A percentile compares a stretch with the other conserved stretches of the same genome.
These are phyloP conservation scores for Nettapus auritus DNA, from an alignment of 2,113 vertebrate species.

Conservation along the genomic window DNA sequence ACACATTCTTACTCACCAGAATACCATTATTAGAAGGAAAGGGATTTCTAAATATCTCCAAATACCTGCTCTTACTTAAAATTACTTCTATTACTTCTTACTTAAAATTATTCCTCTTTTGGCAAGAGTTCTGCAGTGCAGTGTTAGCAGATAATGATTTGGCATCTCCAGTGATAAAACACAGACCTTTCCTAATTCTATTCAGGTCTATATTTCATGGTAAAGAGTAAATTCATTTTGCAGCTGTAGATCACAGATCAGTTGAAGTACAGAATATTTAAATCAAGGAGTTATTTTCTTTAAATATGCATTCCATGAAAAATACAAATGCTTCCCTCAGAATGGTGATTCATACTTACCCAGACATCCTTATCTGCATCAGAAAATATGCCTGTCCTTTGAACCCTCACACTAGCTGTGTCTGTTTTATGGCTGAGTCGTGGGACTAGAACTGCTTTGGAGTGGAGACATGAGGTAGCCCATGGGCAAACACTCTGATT, in stretches of 20 bases:
- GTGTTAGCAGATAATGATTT: neutral
- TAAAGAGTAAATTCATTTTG: conserved; percentile 21
- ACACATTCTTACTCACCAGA: neutral
- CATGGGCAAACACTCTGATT: neutral
- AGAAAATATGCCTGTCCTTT: neutral
- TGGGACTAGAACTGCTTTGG: neutral
- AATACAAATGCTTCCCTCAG: neutral
- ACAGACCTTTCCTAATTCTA: conserved; percentile 5
- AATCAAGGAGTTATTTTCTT: neutral
- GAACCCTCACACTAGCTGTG: neutral
- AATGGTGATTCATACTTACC: neutral
- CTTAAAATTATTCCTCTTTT: neutral
- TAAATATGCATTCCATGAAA: neutral
- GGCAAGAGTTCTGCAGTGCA: neutral
- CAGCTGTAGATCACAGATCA: conserved; percentile 16
- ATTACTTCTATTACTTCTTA: neutral
- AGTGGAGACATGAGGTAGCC: neutral
- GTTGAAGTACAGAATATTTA: neutral
- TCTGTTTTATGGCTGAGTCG: neutral
- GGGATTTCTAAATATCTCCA: neutral
- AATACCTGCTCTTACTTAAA: neutral
- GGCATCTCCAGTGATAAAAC: conserved; percentile 5
- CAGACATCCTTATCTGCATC: neutral
- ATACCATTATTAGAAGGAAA: neutral
- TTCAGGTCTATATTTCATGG: neutral